Base-by-base conservation (phyloP, 92 coral and sea anemone genomes). In the Zoanthus sansibaricus region DNA sequence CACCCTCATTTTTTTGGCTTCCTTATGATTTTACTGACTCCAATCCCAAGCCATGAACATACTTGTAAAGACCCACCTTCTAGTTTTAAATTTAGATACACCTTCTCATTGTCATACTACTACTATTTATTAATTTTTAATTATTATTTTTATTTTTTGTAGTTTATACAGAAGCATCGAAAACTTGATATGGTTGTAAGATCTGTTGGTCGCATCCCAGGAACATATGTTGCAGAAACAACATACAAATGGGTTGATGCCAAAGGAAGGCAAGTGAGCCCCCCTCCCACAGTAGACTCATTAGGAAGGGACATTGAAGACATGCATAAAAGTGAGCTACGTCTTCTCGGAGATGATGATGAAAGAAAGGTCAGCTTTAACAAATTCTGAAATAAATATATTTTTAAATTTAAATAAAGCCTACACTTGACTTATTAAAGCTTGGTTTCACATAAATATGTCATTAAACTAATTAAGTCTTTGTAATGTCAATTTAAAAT, bases 211-310 rank as follows among this genome's bases (percentile, higher is more conserved):
- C 94, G 96, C 72, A 89, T 97, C 68, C 99, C 99, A 48, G 92
- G 92, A 44, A 97, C 98, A 32, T 97, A 89, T 79, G 87, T 95
- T 71, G 98, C 99, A 64, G 98, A 94, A 83, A 71, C 93, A 44
- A 93, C 99, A 12, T 97, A 96, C 86, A 95, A 93, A 86, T 97
- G 98, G 99, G 95, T 92, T 74, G 98, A 97, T 52, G 91, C 94
- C 15, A 44, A 72, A 14, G 99, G 98, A 7, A 82, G 89, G 56
- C 89, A 91, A 82, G 94, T 91, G 3, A 85, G 93, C 4, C 97
- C 99, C 11, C 99, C 99, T n/a, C 94, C 93, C 37, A 90, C 93
- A 44, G 94, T 95, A 56, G 98, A 93, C 73, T 93, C 95, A 32
- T 92, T 76, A 76, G 97, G 95, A 72, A 80, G 94, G 20, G 82